phyloP scores from a whole-genome alignment of 2,113 vertebrate genomes.

The Trachemys scripta region DNA sequence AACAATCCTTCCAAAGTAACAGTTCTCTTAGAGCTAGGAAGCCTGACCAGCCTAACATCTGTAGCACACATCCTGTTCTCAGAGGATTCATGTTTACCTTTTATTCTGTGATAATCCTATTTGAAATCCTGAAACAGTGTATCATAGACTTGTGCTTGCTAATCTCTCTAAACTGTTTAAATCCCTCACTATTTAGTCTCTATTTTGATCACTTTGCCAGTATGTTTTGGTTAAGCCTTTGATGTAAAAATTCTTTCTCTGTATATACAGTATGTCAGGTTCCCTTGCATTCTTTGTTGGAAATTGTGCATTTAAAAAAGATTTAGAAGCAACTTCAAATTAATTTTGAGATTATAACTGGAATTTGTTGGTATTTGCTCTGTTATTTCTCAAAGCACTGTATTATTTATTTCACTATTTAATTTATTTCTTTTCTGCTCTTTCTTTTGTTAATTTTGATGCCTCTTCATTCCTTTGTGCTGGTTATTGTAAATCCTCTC shows the following conservation, averaged over 20 bases:
- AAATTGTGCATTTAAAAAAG: background rate
- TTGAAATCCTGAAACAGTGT: background rate
- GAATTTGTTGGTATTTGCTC: constrained; percentile 2
- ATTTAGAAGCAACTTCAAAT: background rate
- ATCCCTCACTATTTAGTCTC: background rate
- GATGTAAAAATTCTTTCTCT: background rate
- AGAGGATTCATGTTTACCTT: background rate
- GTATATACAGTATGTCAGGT: background rate
- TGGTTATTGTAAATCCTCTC: background rate
- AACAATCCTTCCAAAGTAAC: background rate
- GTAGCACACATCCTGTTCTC: background rate
- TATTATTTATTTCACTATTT: background rate
- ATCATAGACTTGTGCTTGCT: background rate
- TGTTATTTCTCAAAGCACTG: background rate
- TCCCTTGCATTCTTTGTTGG: background rate
- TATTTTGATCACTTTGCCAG: background rate
- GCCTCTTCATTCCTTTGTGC: background rate
- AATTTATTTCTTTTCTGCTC: background rate
- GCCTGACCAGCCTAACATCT: background rate
- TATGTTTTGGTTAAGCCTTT: constrained; percentile 15
- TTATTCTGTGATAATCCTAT: background rate
- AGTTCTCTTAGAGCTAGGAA: background rate
- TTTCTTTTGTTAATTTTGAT: background rate
- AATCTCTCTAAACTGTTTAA: background rate
- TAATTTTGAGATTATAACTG: background rate